Evolutionary conservation across 2,888 invertebrate species (phyloP), one percentile per base, ranked within the genome.

Genomic region (Mesorhabditis sp.): DNA sequence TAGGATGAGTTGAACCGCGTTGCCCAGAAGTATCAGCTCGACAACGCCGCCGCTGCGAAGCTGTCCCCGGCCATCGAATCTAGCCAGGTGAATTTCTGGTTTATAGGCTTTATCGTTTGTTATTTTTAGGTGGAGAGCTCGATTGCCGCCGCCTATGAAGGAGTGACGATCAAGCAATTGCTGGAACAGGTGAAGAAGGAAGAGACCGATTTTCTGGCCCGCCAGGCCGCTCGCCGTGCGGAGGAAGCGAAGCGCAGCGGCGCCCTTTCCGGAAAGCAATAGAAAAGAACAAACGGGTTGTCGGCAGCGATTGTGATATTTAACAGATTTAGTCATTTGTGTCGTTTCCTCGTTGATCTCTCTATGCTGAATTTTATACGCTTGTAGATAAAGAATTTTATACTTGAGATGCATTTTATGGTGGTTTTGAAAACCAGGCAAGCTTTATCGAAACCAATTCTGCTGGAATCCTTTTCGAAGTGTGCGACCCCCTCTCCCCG

Each of bases 181-280:
- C 58, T 50, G 7, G 58, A 50, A 13, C 58, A 50, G n/a, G 58
- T 50, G 7, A 50, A 50, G 58, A 50, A 50, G n/a, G 58, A 50
- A 10, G 58, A 50, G 58, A 50, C 7, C 7, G n/a, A n/a, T 50
- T 50, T 50, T 50, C 2, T 50, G 10, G n/a, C 10, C 58, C 58
- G n/a, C 10, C 7, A 50, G 58, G 58, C 58, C n/a, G 58, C 58
- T 50, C 58, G 58, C 10, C 58, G n/a, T 13, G 58, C 58, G n/a
- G 58, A 50, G 58, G 58, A 50, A n/a, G 58, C 58, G 10, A 50
- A 50, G n/a, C 58, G 58, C n/a, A 50, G n/a, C n/a, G 58, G 10
- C 7, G 7, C 58, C 13, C 45, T 15, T n/a, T 44, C 44, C 45
- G 28, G 58, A 76, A 75, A 76, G 70, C 80, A 5, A 77, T 79